Conservation (phyloP, 2,113 vertebrate genomes). For the Daubentonia madagascariensis region DNA sequence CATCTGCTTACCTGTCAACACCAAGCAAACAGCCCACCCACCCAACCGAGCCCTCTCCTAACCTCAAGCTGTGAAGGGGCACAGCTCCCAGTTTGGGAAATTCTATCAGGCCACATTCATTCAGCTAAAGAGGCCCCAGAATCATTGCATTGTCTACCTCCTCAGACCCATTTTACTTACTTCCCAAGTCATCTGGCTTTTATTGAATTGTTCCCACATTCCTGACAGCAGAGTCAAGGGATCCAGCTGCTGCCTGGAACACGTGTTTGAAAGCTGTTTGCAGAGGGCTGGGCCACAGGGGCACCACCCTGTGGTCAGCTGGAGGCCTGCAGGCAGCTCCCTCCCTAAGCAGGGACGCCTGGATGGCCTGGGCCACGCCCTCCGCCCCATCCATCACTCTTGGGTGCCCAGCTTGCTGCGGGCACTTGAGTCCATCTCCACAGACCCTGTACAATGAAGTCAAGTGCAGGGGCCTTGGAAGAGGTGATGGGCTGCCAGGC, state of each 20-base stretch:
- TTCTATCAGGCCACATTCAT: not conserved
- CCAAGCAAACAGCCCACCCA: not conserved
- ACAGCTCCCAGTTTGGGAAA: not conserved
- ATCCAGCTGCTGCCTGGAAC: not conserved
- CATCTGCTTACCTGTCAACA: not conserved
- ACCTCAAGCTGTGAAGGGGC: not conserved
- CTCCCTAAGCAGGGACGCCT: not conserved
- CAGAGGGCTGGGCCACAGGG: not conserved
- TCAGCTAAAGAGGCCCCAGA: slow-evolving; percentile 6
- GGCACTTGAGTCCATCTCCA: fast-evolving
- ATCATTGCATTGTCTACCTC: not conserved
- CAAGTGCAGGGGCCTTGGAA: not conserved
- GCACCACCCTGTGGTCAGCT: not conserved
- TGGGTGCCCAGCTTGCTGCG: not conserved
- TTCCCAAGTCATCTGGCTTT: slow-evolving; percentile 28
- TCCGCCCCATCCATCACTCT: not conserved
- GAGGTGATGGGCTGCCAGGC: not conserved
- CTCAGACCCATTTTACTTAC: not conserved
- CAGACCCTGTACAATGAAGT: not conserved
- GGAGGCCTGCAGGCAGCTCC: not conserved
- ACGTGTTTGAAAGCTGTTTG: not conserved
- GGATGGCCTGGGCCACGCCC: too few species aligned
- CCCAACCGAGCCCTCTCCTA: not conserved
- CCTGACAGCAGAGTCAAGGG: not conserved
- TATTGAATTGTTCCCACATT: not conserved